Base-by-base conservation (phyloP, 2,113 vertebrate species). In the Fregetta grallaria region DNA sequence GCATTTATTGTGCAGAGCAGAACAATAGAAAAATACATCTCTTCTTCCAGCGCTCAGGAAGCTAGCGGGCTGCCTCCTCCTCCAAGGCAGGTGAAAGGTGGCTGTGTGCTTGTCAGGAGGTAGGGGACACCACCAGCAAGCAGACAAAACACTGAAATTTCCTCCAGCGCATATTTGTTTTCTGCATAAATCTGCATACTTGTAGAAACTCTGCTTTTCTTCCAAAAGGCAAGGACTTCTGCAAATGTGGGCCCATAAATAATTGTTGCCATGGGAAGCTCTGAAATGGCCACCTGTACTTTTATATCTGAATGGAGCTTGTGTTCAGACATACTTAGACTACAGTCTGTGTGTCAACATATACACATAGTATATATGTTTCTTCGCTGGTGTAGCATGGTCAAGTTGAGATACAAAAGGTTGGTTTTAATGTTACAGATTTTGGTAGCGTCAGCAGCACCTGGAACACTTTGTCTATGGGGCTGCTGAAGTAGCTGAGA, bases 251-350 rank as follows among this genome's bases (percentile, higher is more conserved):
- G 30, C 55, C 94, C 56, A 11, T 89, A 92, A 75, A 83, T 89
- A 90, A 93, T 88, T 94, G 92, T 88, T 95, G 93, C 91, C 58
- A 85, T 62, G 83, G 83, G 17, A 92, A 68, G 75, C 83, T 83
- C 52, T 3, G 58, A 75, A 95, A 65, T 52, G 77, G 53, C 83
- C 88, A 89, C 88, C 92, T 76, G 91, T 79, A 71, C 79, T 75
- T 94, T 45, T 34, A 7, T 65, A 19, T 92, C 47, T 95, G 88
- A 96, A 91, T 89, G 47, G 65, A 81, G 56, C 92, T 78, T 94
- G 40, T 96, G 86, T 96, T 94, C 83, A 81, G 68, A 50, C 38
- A 19, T 16, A 52, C 13, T 68, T 10, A 38, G 38, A 38, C 65
- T 65, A 91, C 79, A 49, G 21, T 78, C 61, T 56, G 6, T 63